These are phyloP conservation scores for Limosa lapponica DNA, from an alignment of 2,797 vertebrate genomes.

Conservation along the genomic window DNA sequence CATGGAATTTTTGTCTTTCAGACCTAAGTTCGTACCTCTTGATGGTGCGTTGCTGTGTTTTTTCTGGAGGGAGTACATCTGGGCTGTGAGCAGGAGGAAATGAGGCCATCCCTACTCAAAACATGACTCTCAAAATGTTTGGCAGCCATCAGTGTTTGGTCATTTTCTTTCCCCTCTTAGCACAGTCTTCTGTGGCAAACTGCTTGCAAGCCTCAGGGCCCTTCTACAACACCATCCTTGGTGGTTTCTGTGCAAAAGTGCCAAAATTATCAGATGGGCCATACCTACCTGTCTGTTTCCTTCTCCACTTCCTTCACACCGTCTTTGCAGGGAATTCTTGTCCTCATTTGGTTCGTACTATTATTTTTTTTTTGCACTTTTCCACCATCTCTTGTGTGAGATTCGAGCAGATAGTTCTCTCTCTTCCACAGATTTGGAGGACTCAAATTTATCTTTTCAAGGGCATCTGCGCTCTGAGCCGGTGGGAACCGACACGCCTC, in stretches of 20 bases:
- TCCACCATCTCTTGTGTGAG: not conserved
- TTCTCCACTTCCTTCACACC: not conserved
- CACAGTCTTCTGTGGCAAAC: not conserved
- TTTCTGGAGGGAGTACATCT: constrained; percentile 47
- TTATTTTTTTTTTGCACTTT: not conserved
- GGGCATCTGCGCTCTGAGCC: not conserved
- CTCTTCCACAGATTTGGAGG: not conserved
- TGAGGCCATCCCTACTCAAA: constrained; percentile 42
- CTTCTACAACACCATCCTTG: not conserved
- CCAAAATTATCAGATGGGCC: not conserved
- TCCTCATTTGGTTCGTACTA: not conserved
- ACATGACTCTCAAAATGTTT: constrained; percentile 7
- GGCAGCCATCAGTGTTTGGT: not conserved
- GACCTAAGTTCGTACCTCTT: not conserved
- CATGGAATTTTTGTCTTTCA: constrained; percentile 26
- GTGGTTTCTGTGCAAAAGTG: not conserved
- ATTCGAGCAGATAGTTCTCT: not conserved
- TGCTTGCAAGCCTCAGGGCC: not conserved
- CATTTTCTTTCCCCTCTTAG: not conserved
- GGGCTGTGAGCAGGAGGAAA: constrained; percentile 38
- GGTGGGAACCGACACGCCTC: not conserved
- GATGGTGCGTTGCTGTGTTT: constrained; percentile 32
- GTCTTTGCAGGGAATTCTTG: not conserved
- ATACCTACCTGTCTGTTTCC: not conserved
- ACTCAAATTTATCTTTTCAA: not conserved